Evolutionary conservation across 92 coral and sea anemone genomes (phyloP).

Genomic region (Porites divaricata): DNA sequence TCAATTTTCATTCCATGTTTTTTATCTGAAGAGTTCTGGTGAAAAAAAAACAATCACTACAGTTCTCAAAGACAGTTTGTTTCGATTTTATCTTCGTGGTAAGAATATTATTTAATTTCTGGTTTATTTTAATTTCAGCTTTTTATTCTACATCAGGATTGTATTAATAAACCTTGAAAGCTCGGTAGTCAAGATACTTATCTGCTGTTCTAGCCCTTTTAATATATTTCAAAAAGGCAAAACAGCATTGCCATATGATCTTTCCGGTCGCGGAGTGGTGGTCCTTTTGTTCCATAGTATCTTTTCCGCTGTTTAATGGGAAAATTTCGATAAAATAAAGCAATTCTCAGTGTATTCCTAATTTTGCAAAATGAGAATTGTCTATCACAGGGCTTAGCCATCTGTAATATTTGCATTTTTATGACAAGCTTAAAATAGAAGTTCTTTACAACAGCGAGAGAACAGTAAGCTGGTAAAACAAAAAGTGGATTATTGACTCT

Average conservation of each 20-base stretch:
- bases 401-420: conserved; percentile 11
- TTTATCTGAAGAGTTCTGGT: too few relatives aligned
- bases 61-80: too few relatives aligned
- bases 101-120: not conserved
- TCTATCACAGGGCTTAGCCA: not conserved
- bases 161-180: conserved; percentile 9
- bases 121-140: not conserved
- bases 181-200: not conserved
- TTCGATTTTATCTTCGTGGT: too few relatives aligned
- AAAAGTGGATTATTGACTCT: conserved; percentile 6
- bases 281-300: not conserved
- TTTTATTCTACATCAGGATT: not conserved
- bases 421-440: conserved; percentile 17
- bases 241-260: too few relatives aligned
- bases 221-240: too few relatives aligned
- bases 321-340: not conserved
- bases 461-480: conserved; percentile 36
- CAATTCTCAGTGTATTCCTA: not conserved
- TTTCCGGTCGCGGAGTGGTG: not conserved
- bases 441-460: not conserved
- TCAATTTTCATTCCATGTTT: too few relatives aligned
- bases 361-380: not conserved
- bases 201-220: too few relatives aligned
- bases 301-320: not conserved
- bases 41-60: too few relatives aligned